Base-by-base conservation (phyloP, 92 coral and sea anemone genomes). In the Galaxea fascicularis region DNA sequence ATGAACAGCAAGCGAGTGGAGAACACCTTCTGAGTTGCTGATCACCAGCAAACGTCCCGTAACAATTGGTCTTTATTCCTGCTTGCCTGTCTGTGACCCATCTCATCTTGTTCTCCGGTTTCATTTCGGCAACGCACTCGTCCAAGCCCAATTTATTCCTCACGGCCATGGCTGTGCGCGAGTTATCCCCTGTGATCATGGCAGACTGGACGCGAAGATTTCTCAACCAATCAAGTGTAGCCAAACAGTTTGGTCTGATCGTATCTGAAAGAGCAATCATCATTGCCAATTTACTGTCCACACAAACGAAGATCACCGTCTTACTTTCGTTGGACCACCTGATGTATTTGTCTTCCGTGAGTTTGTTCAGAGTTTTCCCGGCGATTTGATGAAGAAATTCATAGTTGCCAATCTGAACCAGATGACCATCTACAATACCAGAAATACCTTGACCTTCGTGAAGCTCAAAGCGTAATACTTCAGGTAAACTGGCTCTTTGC, bases 151-250 rank as follows among this genome's bases (percentile, higher is more conserved):
- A 63, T 44, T 89, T 89, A 26, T 83, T 71, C 79, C 89, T 93
- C 89, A 97, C 99, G 83, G 99, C 98, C 86, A 79, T 73, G 66
- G 99, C 99, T 83, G 99, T 97, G 89, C 95, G 95, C 65, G 95
- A 86, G 80, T 95, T 93, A 73, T 97, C 99, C 4, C 99, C 99
- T 14, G 99, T 97, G 65, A 97, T 95, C 99, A 97, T 97, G 27
- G 98, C 90, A 64, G 98, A 86, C 79, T 91, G 95, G 90, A 97
- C 84, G 65, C 98, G 97, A 82, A 91, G 84, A 24, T 88, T 82
- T 46, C 92, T 85, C 35, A 97, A 90, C 99, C 98, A 93, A 44
- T 87, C 83, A 44, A 97, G 94, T 3, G 93, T 86, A 13, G 64
- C 80, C 65, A 71, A 65, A 53, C 97, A 82, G 71, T 93, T 93